These are phyloP conservation scores for Enteromius unitaeniatus DNA, from an alignment of 2,797 vertebrate species.

Conservation along the genomic window DNA sequence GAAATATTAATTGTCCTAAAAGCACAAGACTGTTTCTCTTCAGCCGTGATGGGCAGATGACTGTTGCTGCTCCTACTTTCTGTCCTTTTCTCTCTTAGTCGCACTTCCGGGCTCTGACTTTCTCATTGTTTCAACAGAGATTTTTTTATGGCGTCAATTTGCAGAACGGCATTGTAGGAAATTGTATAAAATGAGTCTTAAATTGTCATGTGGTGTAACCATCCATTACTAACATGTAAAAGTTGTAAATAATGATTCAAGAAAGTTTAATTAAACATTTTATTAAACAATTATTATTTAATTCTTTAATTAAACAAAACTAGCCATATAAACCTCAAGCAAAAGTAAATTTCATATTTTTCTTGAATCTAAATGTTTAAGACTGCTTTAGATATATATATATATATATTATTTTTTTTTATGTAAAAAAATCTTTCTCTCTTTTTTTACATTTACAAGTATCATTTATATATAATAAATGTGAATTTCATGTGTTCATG, in stretches of 20 bases:
- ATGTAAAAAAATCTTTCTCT: no score
- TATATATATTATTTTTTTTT: no score
- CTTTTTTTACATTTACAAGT: background rate
- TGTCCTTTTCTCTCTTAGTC: constrained; percentile 43
- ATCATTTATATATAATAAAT: background rate
- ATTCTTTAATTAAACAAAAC: no score
- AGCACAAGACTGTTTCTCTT: constrained; percentile 53
- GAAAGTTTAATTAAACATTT: background rate
- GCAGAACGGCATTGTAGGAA: background rate
- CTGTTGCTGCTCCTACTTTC: background rate
- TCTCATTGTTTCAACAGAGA: background rate
- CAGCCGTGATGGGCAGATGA: constrained; percentile 31
- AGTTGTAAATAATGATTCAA: background rate
- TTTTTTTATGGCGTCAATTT: background rate
- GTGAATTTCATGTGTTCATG: background rate
- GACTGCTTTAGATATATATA: no score
- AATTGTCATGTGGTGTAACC: background rate
- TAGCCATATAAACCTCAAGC: background rate
- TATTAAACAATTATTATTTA: no score
- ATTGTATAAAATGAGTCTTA: background rate
- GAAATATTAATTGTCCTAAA: constrained; percentile 78
- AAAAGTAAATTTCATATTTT: background rate
- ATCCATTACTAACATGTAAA: background rate
- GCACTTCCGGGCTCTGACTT: background rate
- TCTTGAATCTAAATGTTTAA: no score